phyloP scores from a whole-genome alignment of 2,797 vertebrate genomes.

The Eleutherodactylus coqui region DNA sequence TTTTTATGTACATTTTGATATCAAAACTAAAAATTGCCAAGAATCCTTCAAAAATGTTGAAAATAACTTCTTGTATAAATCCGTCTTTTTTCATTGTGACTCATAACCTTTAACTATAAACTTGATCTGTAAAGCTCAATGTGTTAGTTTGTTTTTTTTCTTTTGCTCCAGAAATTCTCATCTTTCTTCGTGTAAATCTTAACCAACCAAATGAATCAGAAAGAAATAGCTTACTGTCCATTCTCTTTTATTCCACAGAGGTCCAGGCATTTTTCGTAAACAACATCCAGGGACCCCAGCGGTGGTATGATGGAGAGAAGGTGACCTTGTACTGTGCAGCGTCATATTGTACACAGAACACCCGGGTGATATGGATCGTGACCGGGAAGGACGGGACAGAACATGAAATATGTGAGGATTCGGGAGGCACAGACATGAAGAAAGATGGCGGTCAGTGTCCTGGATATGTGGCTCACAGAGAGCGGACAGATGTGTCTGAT shows the following conservation, averaged over 20 bases:
- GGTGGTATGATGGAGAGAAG: slow-evolving; percentile 39
- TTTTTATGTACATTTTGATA: too few relatives aligned
- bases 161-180: not conserved
- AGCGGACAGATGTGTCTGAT: slow-evolving; percentile 14
- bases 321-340: slow-evolving; percentile 44
- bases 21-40: too few relatives aligned
- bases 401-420: slow-evolving; percentile 12
- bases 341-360: slow-evolving; percentile 36
- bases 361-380: slow-evolving; percentile 28
- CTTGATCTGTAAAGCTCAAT: not conserved
- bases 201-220: not conserved
- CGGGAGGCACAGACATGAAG: not conserved
- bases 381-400: slow-evolving; percentile 7
- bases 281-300: slow-evolving; percentile 52
- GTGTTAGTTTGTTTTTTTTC: not conserved
- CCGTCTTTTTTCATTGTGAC: too few relatives aligned
- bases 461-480: slow-evolving; percentile 28
- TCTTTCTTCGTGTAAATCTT: not conserved
- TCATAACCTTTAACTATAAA: too few relatives aligned
- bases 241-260: not conserved
- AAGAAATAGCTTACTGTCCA: not conserved
- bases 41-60: too few relatives aligned
- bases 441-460: not conserved
- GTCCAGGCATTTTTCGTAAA: slow-evolving; percentile 15
- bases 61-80: too few relatives aligned